A percentile compares a stretch with the other conserved stretches of the same genome.
Evolutionary conservation across 2,797 vertebrate species (phyloP).

Genomic region (Ceyx erithaca): DNA sequence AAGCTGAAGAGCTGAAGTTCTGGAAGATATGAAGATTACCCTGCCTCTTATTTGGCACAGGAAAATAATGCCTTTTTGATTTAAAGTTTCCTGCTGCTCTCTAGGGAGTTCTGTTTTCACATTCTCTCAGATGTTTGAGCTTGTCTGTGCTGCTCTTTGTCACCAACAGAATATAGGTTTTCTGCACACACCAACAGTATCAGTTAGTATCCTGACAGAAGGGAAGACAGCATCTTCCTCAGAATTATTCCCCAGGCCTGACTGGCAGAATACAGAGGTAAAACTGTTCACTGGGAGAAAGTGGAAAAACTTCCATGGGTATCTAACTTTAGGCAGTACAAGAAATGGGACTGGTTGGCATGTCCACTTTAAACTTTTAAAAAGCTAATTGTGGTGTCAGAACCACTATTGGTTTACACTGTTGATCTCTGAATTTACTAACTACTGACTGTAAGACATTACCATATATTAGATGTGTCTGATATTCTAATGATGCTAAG

Average conservation of each 20-base stretch:
- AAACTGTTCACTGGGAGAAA: background rate
- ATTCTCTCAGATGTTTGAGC: background rate
- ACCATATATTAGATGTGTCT: background rate
- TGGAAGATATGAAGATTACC: background rate
- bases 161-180: conserved; percentile 32
- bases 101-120: background rate
- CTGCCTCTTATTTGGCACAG: background rate
- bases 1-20: background rate
- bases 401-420: background rate
- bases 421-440: background rate
- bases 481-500: background rate
- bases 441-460: background rate
- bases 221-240: background rate
- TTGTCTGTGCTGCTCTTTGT: background rate
- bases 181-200: background rate
- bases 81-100: conserved; percentile 44
- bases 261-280: background rate
- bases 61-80: conserved; percentile 47
- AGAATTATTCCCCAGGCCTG: background rate
- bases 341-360: background rate
- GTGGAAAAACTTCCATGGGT: background rate
- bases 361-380: background rate
- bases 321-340: background rate
- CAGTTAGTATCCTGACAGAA: background rate
- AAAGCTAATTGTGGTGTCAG: background rate